Evolutionary conservation across 2,888 invertebrate genomes (phyloP).

Genomic region (Hypsopygia costalis): DNA sequence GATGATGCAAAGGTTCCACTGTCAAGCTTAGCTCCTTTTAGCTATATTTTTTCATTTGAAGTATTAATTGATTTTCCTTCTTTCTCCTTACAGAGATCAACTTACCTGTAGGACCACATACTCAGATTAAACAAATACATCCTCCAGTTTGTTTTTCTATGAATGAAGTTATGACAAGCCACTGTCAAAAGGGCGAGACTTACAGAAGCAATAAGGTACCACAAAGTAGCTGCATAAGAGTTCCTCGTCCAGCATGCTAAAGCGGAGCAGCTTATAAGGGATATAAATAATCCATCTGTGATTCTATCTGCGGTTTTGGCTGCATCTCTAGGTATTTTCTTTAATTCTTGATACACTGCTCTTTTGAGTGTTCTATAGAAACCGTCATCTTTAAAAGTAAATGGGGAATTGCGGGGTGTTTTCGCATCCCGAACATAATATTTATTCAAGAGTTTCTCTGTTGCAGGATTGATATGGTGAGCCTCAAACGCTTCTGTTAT

Average conservation of each 20-base stretch:
- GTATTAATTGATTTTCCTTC: too few relatives aligned
- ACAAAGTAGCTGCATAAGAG: slow-evolving; percentile 31
- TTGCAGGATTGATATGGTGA: slow-evolving; percentile 83
- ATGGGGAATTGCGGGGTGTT: slow-evolving; percentile 84
- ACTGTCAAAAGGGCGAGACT: slow-evolving; percentile 81
- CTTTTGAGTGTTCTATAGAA: slow-evolving; percentile 87
- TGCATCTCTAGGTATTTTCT: slow-evolving; percentile 66
- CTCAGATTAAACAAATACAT: slow-evolving; percentile 89
- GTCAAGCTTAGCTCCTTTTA: too few relatives aligned
- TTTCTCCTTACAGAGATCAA: too few relatives aligned
- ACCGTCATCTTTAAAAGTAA: slow-evolving; percentile 86
- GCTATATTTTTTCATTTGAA: too few relatives aligned
- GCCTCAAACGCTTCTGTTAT: slow-evolving; percentile 90
- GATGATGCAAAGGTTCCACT: too few relatives aligned
- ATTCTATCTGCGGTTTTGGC: slow-evolving; percentile 46
- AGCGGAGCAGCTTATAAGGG: slow-evolving; percentile 43
- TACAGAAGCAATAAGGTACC: slow-evolving; percentile 75
- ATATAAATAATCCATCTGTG: slow-evolving; percentile 51
- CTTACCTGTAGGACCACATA: slow-evolving; percentile 83
- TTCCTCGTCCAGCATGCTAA: slow-evolving; percentile 35
- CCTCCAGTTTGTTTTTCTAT: slow-evolving; percentile 87
- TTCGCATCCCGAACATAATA: slow-evolving; percentile 82
- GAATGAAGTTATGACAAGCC: slow-evolving; percentile 88
- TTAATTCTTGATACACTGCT: slow-evolving; percentile 76
- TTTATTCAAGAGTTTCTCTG: slow-evolving; percentile 81